Percentiles rank a stretch among this genome's conserved stretches.
Conservation (phyloP, 2,113 vertebrate genomes). For the Diadophis punctatus region DNA sequence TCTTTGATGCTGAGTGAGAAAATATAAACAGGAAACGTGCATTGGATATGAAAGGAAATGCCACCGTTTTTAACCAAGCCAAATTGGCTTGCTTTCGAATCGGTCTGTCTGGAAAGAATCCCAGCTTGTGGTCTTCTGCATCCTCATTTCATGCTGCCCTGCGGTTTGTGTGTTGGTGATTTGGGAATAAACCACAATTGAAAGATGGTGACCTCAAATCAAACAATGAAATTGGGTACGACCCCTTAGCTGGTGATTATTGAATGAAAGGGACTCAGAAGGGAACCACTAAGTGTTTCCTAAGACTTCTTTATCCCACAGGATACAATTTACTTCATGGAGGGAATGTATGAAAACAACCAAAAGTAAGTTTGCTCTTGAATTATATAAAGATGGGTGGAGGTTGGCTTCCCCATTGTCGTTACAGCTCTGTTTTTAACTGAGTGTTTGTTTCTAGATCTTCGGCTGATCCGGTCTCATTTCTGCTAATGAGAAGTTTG, state of each 20-base stretch:
- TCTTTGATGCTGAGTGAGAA: not conserved
- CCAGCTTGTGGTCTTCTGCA: not conserved
- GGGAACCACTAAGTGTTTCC: not conserved
- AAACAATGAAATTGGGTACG: not conserved
- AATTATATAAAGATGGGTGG: not conserved
- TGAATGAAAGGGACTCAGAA: not conserved
- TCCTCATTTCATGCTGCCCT: not conserved
- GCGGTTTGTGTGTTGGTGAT: not conserved
- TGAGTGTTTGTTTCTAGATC: conserved; percentile 54
- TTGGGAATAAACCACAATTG: not conserved
- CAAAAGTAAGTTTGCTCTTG: conserved; percentile 70
- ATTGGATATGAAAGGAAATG: not conserved
- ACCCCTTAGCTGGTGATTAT: not conserved
- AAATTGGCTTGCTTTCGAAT: not conserved
- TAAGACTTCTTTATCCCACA: conserved; percentile 58
- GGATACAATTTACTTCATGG: conserved; percentile 90
- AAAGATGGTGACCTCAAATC: no score
- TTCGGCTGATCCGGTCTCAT: conserved; percentile 62
- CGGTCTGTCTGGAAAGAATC: not conserved
- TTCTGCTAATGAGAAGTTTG: conserved; percentile 84
- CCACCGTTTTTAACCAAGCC: not conserved
- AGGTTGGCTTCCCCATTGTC: not conserved
- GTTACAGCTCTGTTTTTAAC: not conserved
- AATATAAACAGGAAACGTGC: not conserved
- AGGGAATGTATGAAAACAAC: conserved; percentile 77